Base-by-base conservation (phyloP, 2,113 vertebrate genomes). In the Barnardius zonarius region DNA sequence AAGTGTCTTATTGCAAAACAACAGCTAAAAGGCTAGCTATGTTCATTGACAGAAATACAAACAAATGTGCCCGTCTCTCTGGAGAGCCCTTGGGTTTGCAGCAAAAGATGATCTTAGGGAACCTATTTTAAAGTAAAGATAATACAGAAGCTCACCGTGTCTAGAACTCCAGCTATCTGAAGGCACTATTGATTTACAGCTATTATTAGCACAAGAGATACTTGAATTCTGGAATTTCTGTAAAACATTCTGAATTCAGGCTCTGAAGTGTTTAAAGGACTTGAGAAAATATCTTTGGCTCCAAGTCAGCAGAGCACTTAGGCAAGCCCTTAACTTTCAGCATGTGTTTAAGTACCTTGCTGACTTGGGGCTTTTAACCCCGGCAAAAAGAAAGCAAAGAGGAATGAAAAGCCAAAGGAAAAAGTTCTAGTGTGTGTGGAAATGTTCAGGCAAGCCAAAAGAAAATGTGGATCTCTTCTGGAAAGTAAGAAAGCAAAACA, bases 281-380 rank as follows among this genome's bases (percentile, higher is more conserved):
- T 94, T 78, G 39, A 93, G 88, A 97, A 96, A 94, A 94, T 89
- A 91, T 89, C 86, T 88, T 96, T 97, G 96, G 96, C 96, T 93
- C 4, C 48, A 90, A 95, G 91, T 96, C 96, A 96, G 88, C 88
- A 96, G 95, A 96, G 93, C 95, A 96, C 95, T 97, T 97, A 95
- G 92, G 91, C 92, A 79, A 92, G 74, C 83, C 74, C 88, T 97
- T 97, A 93, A 97, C 95, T 96, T 93, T 93, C 88, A 96, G 88
- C 86, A 84, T 92, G 92, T 95, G 90, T 95, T 97, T 97, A 97
- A 97, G 95, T 91, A 94, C 92, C 96, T 95, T 95, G 93, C 92
- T 96, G 95, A 96, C 77, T 94, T 92, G 66, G 86, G 90, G 77
- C 90, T 96, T 96, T 97, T 95, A 96, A 97, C 86, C 88, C 48